These are phyloP conservation scores for Pluvianellus socialis DNA, from an alignment of 2,113 vertebrate genomes.

Conservation along the genomic window DNA sequence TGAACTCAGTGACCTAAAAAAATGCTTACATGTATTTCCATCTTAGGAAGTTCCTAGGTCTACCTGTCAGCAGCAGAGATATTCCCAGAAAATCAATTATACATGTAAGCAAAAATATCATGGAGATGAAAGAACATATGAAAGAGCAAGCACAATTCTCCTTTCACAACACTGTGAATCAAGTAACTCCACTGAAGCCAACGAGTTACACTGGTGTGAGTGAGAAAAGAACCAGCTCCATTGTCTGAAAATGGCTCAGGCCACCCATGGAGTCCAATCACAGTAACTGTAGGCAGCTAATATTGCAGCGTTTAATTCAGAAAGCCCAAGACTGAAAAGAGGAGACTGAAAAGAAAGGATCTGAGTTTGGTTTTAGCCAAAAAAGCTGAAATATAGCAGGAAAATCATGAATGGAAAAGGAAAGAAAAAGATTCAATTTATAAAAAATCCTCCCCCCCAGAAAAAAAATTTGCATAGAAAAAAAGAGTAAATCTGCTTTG, in stretches of 20 bases:
- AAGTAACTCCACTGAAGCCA: constrained; percentile 23
- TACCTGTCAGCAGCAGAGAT: constrained; percentile 7
- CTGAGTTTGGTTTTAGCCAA: background rate
- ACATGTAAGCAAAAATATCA: constrained; percentile 33
- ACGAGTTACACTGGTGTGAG: constrained; percentile 1
- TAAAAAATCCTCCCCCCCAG: background rate
- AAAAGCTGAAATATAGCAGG: background rate
- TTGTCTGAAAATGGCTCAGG: constrained; percentile 24
- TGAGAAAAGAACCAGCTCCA: constrained; percentile 26
- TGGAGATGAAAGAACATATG: background rate
- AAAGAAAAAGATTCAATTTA: background rate
- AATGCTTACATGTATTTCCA: constrained; percentile 2
- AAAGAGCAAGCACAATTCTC: constrained; percentile 28
- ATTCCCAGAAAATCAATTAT: constrained; percentile 39
- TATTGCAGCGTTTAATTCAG: background rate
- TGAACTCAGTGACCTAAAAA: constrained; percentile 47
- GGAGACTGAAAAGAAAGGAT: background rate
- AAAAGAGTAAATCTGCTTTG: background rate
- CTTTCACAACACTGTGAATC: constrained; percentile 5
- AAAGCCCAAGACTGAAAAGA: constrained; percentile 4
- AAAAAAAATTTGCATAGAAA: background rate
- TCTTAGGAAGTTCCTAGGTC: background rate
- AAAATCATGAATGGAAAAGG: background rate
- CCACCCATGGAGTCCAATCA: constrained; percentile 36
- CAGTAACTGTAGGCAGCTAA: constrained; percentile 24